Evolutionary conservation across 1,140 invertebrate genomes (phyloP).

Genomic region (Brachionus rotundiformis): DNA sequence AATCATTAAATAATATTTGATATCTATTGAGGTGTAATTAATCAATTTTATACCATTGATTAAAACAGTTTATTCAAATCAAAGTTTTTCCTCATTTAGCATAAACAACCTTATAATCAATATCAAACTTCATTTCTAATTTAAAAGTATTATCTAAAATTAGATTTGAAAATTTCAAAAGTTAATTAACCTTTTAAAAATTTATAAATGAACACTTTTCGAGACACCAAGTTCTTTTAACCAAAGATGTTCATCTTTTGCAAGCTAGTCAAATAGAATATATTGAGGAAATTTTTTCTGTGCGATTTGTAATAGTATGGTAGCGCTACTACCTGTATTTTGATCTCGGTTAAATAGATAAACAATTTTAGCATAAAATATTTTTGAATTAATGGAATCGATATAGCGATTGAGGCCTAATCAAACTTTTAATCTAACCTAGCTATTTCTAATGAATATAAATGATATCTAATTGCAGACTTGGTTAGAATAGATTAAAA

Average conservation of each 20-base stretch:
- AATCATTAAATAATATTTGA: neutral
- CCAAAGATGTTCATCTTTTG: no score
- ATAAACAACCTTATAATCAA: no score
- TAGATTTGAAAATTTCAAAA: neutral
- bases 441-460: neutral
- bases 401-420: neutral
- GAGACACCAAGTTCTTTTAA: neutral
- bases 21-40: neutral
- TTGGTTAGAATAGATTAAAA: slow-evolving; percentile 30
- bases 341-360: neutral
- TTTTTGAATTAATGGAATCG: neutral
- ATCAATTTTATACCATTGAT: neutral
- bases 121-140: no score
- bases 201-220: neutral
- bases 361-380: slow-evolving; percentile 21
- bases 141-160: no score
- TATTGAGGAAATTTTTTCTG: no score
- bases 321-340: neutral
- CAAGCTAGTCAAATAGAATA: no score
- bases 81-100: neutral
- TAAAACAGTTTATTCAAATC: neutral
- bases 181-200: neutral
- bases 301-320: neutral
- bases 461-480: slow-evolving; percentile 34
- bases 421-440: slow-evolving; percentile 4